These are phyloP conservation scores for Mungos mungo DNA, from an alignment of 2,113 vertebrate genomes.

Conservation along the genomic window DNA sequence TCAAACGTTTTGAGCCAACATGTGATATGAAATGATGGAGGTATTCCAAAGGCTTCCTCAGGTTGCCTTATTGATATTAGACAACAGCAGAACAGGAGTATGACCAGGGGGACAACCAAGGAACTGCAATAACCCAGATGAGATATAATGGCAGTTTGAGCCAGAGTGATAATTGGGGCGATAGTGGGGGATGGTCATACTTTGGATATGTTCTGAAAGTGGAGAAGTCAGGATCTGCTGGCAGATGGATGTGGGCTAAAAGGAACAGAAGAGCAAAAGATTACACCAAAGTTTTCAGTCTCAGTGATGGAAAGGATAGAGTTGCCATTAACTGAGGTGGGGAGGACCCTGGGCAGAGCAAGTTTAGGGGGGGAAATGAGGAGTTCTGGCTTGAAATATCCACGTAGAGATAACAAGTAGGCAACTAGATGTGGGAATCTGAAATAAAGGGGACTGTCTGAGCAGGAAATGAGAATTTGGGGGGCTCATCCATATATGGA, in stretches of 20 bases:
- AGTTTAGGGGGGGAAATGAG: neutral
- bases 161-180: neutral
- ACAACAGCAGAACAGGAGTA: rapidly evolving
- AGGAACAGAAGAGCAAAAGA: neutral
- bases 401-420: neutral
- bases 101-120: neutral
- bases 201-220: neutral
- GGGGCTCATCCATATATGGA: neutral
- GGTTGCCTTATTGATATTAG: neutral
- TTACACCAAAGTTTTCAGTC: neutral
- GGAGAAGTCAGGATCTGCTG: neutral
- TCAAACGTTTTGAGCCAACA: neutral
- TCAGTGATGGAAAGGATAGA: neutral
- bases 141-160: neutral
- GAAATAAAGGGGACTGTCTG: neutral
- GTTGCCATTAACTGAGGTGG: neutral
- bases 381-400: neutral
- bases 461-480: neutral
- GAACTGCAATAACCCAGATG: neutral
- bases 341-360: neutral
- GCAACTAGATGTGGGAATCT: neutral
- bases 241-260: neutral
- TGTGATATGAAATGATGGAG: neutral
- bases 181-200: neutral
- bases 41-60: neutral